These are phyloP conservation scores for Drosophila mayaguana DNA, from an alignment of 2,888 invertebrate species.

Conservation along the genomic window DNA sequence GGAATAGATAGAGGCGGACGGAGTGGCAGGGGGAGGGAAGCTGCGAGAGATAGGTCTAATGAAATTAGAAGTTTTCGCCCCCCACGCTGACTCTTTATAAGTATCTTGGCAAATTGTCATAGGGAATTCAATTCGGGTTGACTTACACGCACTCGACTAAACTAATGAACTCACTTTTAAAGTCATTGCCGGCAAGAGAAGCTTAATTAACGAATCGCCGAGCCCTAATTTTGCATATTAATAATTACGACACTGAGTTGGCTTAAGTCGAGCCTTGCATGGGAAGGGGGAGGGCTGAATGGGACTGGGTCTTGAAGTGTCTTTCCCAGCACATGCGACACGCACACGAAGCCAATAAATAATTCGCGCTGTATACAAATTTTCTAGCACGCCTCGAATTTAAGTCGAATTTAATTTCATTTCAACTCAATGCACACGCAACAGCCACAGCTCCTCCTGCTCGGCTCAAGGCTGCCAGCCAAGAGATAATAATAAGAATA, in stretches of 20 bases:
- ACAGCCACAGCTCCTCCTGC: constrained; percentile 17
- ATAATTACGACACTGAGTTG: constrained; percentile 51
- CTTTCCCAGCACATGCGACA: constrained; percentile 30
- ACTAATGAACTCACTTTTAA: constrained; percentile 54
- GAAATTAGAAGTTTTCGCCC: constrained; percentile 33
- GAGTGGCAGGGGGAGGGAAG: not conserved
- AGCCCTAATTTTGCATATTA: constrained; percentile 80
- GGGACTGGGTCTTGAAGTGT: not conserved
- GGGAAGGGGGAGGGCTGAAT: too few species aligned
- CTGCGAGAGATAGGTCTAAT: constrained; percentile 48
- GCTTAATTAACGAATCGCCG: constrained; percentile 75
- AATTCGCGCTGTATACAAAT: constrained; percentile 36
- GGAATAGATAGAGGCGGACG: not conserved
- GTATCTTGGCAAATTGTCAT: constrained; percentile 33
- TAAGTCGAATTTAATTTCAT: constrained; percentile 57
- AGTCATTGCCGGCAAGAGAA: constrained; percentile 50
- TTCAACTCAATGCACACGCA: constrained; percentile 36
- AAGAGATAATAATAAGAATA: constrained; percentile 4
- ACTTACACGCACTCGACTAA: constrained; percentile 31
- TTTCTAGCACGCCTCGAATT: constrained; percentile 52
- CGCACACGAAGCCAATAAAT: constrained; percentile 69
- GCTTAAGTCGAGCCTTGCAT: too few species aligned
- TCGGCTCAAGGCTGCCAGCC: not conserved
- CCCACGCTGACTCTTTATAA: constrained; percentile 11
- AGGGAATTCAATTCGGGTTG: constrained; percentile 37